A percentile compares a stretch with the other conserved stretches of the same genome.
These are phyloP conservation scores for Oxygymnocypris stewartii DNA, from an alignment of 2,113 vertebrate species.

Conservation along the genomic window DNA sequence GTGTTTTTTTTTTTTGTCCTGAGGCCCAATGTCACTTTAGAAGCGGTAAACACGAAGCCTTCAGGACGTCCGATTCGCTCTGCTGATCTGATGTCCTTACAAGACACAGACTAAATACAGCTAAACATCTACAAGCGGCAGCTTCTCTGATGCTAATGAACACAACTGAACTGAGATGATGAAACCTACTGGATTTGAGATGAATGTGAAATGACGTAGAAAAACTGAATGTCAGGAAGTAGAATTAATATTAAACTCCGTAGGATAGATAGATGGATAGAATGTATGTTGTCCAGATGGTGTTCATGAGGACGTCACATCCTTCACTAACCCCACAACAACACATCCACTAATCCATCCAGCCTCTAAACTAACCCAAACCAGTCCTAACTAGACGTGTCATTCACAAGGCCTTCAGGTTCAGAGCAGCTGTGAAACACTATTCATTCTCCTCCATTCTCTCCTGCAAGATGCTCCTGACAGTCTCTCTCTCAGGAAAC, in stretches of 20 bases:
- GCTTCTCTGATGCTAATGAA: neutral
- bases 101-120: neutral
- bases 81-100: neutral
- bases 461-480: neutral
- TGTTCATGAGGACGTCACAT: no score
- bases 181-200: neutral
- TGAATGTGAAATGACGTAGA: neutral
- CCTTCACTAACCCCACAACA: no score
- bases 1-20: slow-evolving; percentile 19
- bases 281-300: no score
- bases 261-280: no score
- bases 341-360: no score
- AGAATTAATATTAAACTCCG: neutral
- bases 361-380: neutral
- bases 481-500: slow-evolving; percentile 5
- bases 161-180: neutral
- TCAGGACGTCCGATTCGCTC: neutral
- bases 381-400: neutral
- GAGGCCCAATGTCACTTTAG: neutral
- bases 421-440: slow-evolving; percentile 8
- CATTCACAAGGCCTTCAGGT: neutral
- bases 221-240: neutral
- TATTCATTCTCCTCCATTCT: neutral
- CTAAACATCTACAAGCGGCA: neutral
- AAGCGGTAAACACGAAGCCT: neutral